phyloP scores from a whole-genome alignment of 2,113 vertebrate species.

The Pardalotus punctatus region DNA sequence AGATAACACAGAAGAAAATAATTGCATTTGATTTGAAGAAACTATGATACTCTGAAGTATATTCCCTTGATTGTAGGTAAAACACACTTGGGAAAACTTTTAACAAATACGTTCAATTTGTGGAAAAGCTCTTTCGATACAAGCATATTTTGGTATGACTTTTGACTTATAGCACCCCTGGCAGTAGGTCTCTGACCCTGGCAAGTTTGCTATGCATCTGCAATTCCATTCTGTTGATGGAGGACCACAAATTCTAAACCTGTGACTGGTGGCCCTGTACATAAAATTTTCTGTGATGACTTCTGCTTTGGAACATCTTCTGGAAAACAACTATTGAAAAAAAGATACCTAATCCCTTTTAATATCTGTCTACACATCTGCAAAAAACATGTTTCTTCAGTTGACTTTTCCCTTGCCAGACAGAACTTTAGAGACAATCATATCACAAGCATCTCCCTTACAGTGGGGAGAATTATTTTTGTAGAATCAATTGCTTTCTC shows the following conservation, averaged over 20 bases:
- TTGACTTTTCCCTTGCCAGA: not conserved
- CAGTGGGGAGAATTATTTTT: not conserved
- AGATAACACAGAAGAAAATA: not conserved
- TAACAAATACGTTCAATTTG: not conserved
- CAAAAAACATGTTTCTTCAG: not conserved
- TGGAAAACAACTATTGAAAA: not conserved
- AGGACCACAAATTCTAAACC: not conserved
- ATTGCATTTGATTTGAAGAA: not conserved
- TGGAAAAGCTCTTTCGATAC: not conserved
- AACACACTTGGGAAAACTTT: not conserved
- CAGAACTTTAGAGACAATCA: not conserved
- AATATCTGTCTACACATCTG: not conserved
- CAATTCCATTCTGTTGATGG: not conserved
- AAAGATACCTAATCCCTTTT: not conserved
- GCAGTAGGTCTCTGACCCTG: not conserved
- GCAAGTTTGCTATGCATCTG: not conserved
- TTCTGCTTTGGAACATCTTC: not conserved
- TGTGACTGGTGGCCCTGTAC: not conserved
- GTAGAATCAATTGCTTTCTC: not conserved
- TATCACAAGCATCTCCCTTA: not conserved
- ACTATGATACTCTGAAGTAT: not conserved
- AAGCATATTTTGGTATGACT: not conserved
- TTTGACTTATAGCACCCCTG: not conserved
- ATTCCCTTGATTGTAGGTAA: not conserved
- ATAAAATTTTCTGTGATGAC: not conserved